These are phyloP conservation scores for Malurus leucopterus DNA, from an alignment of 2,797 vertebrate species.

Conservation along the genomic window DNA sequence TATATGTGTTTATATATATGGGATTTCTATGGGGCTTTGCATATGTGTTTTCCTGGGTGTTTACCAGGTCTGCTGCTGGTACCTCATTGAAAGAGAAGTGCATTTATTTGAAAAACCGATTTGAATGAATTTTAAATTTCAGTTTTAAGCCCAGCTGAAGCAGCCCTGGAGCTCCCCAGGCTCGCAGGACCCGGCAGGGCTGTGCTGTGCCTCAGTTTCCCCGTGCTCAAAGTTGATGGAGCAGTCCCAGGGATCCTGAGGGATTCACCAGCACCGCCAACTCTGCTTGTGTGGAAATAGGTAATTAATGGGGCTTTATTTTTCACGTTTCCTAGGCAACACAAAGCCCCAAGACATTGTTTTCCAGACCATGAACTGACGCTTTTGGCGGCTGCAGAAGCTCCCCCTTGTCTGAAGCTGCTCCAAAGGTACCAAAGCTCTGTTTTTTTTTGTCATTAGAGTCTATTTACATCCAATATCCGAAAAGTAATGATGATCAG, in stretches of 20 bases:
- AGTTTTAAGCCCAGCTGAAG: too few species aligned
- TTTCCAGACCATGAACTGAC: background rate
- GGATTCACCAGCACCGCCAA: background rate
- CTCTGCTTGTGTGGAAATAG: background rate
- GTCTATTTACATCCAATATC: background rate
- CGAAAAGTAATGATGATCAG: background rate
- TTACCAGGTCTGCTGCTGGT: background rate
- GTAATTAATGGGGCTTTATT: conserved; percentile 38
- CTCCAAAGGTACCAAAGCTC: background rate
- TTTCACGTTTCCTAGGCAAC: conserved; percentile 44
- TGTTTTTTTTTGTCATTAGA: background rate
- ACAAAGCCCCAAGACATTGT: background rate
- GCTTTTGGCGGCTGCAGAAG: background rate
- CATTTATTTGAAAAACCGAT: background rate
- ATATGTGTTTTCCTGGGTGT: background rate
- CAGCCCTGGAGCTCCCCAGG: too few species aligned
- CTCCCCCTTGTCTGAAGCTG: background rate
- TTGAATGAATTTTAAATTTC: too few species aligned
- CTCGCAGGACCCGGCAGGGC: background rate
- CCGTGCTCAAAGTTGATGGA: background rate
- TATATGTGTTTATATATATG: background rate
- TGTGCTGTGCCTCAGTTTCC: background rate
- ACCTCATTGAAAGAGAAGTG: background rate
- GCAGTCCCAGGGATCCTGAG: background rate
- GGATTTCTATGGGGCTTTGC: background rate